Conservation (phyloP, 30 jellyfish, hydroid and myxozoan genomes). For the Aurelia aurita complex sp. Pacific region DNA sequence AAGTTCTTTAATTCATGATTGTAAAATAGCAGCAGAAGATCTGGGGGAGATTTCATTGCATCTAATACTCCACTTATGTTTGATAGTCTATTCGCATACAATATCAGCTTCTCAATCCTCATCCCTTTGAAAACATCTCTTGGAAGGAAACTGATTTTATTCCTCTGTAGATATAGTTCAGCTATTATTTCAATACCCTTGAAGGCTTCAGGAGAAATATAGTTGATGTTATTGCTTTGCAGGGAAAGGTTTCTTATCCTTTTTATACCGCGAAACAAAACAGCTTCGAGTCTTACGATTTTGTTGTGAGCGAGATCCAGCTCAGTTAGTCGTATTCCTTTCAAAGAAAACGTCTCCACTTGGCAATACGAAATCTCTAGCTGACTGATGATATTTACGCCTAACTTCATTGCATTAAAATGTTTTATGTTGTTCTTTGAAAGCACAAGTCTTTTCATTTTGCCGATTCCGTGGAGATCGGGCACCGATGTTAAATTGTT, state of each 20-base stretch:
- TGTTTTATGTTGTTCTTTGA: background rate
- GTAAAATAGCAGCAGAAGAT: conserved; percentile 7
- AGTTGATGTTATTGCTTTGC: conserved; percentile 12
- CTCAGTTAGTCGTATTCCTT: background rate
- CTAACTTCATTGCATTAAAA: background rate
- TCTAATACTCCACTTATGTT: conserved; percentile 18
- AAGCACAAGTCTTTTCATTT: background rate
- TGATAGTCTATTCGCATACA: conserved; percentile 14
- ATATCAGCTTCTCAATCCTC: background rate
- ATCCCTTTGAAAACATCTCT: conserved; percentile 4
- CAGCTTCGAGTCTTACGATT: conserved; percentile 1
- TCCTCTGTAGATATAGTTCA: conserved; percentile 16
- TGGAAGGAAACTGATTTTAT: conserved; percentile 17
- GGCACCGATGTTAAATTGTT: conserved; percentile 9
- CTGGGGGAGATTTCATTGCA: conserved; percentile 7
- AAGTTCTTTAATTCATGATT: conserved; percentile 14
- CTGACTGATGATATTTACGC: background rate
- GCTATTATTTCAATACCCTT: background rate
- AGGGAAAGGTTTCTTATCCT: background rate
- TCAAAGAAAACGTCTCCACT: conserved; percentile 1
- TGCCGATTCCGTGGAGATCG: conserved; percentile 1
- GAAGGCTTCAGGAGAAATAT: conserved; percentile 37
- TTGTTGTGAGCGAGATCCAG: conserved; percentile 18
- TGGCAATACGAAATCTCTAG: background rate
- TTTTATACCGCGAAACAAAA: background rate